Base-by-base conservation (phyloP, 1,140 invertebrate species). In the Plectrocnemia conspersa region DNA sequence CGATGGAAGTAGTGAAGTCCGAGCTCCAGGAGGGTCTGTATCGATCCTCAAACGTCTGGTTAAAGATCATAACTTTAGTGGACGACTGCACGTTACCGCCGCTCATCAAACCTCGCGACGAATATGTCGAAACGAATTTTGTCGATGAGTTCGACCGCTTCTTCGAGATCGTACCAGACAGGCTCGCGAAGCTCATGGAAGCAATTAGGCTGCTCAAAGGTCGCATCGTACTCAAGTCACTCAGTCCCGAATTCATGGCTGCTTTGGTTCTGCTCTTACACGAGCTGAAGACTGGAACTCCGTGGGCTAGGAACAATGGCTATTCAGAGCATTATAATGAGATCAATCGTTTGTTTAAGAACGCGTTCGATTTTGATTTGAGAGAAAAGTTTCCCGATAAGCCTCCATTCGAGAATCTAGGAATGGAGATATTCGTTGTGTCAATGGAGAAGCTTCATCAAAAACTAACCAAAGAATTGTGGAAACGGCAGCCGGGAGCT, bases 401-500 rank as follows among this genome's bases (percentile, higher is more conserved):
- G 15, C 13, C 6, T 6, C 5, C 16, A 11, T 29, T 49, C 10
- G 1, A 36, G 16, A 24, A 29, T 24, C 21, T 45, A n/a, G 13
- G 16, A 7, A 49, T 11, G 5, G 40, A 38, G 1, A 54, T 54
- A 33, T 61, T 61, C 29, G 19, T 42, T 7, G 25, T 33, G 5
- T 57, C 54, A 18, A 57, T 57, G 54, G 27, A 53, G 23, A 57
- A 55, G n/a, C 23, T 61, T 24, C 55, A 61, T 27, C 38, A 23
- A n/a, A 61, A 61, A 54, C 45, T 61, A 9, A 57, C 59, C 7
- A 61, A 54, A 35, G 59, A 61, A 3, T 38, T 35, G 16, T 61
- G 59, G 59, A 61, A 61, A 23, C 41, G 42, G 15, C 40, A 57
- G 4, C 59, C 59, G 3, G 52, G 25, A 3, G 25, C 50, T 18